Percentiles rank a stretch among this genome's conserved stretches.
Conservation (phyloP, 2,888 invertebrate species). For the Dichetophora obliterata region DNA sequence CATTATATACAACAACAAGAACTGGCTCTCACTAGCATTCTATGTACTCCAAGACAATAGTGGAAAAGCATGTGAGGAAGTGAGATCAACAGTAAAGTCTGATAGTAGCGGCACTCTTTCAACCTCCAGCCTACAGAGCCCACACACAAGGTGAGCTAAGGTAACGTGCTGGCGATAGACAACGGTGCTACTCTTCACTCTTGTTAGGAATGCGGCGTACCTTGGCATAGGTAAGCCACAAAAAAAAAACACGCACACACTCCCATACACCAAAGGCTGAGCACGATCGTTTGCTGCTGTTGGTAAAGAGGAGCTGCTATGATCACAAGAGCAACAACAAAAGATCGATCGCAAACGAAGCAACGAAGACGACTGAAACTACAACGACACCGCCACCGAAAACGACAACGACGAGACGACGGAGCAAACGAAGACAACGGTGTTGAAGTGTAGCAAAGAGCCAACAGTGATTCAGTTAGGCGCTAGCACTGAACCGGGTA, state of each 20-base stretch:
- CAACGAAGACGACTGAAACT: constrained; percentile 42
- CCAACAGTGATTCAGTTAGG: constrained; percentile 68
- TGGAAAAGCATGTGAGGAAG: neutral
- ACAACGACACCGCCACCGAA: constrained; percentile 41
- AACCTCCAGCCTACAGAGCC: neutral
- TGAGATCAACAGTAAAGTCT: neutral
- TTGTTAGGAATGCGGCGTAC: neutral
- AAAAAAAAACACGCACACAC: too few species aligned
- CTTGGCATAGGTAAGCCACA: constrained; percentile 3
- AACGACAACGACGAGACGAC: constrained; percentile 43
- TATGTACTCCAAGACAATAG: neutral
- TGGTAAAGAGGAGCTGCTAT: neutral
- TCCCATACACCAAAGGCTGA: constrained; percentile 47
- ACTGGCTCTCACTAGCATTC: neutral
- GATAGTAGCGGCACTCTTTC: neutral
- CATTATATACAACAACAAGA: constrained; percentile 37
- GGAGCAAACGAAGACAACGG: constrained; percentile 52
- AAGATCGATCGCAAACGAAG: constrained; percentile 40
- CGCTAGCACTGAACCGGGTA: constrained; percentile 70
- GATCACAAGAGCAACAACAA: constrained; percentile 33
- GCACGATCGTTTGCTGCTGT: constrained; percentile 43
- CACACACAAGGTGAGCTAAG: neutral
- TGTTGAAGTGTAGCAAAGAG: constrained; percentile 64
- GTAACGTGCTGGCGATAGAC: neutral
- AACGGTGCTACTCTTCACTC: neutral